A percentile compares a stretch with the other conserved stretches of the same genome.
Conservation (phyloP, 1,140 invertebrate genomes). For the Riptortus pedestris region DNA sequence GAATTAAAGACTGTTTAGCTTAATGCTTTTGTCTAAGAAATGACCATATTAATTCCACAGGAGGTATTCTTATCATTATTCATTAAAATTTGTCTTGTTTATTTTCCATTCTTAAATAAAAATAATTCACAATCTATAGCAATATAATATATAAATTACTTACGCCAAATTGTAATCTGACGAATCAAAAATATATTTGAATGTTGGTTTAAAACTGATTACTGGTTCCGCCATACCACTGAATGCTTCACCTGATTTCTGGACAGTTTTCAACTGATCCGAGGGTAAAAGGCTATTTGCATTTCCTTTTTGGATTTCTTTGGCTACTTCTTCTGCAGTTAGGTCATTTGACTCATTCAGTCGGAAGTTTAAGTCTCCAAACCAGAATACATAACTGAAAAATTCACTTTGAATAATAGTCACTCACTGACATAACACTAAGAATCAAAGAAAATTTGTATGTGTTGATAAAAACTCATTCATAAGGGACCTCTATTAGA, state of each 20-base stretch:
- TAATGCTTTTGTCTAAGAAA: too few species aligned
- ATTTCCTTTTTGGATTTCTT: conserved; percentile 50
- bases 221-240: conserved; percentile 60
- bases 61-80: too few species aligned
- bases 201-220: conserved; percentile 78
- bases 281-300: conserved; percentile 51
- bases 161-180: conserved; percentile 67
- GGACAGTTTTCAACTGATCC: conserved; percentile 61
- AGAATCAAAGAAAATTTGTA: background rate
- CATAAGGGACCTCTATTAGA: too few species aligned
- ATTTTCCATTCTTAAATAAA: too few species aligned
- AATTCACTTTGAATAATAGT: background rate
- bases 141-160: too few species aligned
- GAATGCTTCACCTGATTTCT: conserved; percentile 64
- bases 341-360: conserved; percentile 48
- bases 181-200: conserved; percentile 65
- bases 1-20: too few species aligned
- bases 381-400: conserved; percentile 84
- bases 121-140: too few species aligned
- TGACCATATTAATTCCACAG: too few species aligned
- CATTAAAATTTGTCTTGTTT: too few species aligned
- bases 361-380: conserved; percentile 89
- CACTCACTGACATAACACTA: background rate
- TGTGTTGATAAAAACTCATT: background rate
- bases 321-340: conserved; percentile 54